A percentile compares a stretch with the other conserved stretches of the same genome.
phyloP scores from a whole-genome alignment of 1,140 invertebrate species.

The Drosophila willistoni region DNA sequence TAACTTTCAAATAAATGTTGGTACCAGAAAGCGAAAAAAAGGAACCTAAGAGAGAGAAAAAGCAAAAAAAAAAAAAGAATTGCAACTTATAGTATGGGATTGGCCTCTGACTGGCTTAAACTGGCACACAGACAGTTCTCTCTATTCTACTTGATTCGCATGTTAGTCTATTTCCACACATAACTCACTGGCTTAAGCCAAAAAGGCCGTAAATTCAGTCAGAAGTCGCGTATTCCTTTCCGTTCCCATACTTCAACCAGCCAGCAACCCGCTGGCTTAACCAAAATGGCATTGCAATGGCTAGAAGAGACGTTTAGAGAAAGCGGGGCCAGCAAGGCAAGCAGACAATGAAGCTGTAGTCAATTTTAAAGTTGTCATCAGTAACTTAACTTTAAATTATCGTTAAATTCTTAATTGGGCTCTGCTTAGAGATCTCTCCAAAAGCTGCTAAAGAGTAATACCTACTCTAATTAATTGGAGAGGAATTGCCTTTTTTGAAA shows the following conservation, averaged over 20 bases:
- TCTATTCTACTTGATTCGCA: conserved; percentile 28
- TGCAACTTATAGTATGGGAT: conserved; percentile 4
- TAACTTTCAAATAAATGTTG: conserved; percentile 19
- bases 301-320: neutral
- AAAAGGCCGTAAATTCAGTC: conserved; percentile 51
- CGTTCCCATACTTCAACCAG: neutral
- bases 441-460: neutral
- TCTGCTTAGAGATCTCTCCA: neutral
- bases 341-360: conserved; percentile 27
- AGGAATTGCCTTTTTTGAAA: neutral
- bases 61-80: neutral
- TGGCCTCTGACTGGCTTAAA: conserved; percentile 44
- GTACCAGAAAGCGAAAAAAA: neutral
- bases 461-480: neutral
- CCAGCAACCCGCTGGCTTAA: conserved; percentile 31
- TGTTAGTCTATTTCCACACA: conserved; percentile 49
- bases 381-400: conserved; percentile 31
- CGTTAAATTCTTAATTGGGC: conserved; percentile 47
- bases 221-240: conserved; percentile 33
- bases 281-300: conserved; percentile 24
- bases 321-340: neutral
- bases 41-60: neutral
- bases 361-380: conserved; percentile 57
- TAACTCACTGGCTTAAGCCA: conserved; percentile 52
- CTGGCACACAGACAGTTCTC: conserved; percentile 28